Evolutionary conservation across 2,797 vertebrate species (phyloP), one percentile per base, ranked within the genome.

Genomic region (Myiothlypis chrysogaster): DNA sequence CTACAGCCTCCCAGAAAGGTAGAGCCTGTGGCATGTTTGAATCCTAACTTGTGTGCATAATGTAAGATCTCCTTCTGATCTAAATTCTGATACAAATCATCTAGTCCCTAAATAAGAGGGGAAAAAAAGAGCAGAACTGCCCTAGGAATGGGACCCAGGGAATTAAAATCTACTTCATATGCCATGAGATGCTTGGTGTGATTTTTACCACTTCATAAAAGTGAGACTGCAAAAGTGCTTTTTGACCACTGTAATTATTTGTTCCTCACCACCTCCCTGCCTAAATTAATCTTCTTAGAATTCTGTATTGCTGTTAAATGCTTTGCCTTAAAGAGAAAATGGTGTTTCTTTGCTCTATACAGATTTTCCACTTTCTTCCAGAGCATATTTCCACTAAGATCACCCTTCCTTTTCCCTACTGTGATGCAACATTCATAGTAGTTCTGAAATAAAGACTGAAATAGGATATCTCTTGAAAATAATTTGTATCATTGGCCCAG

Each of bases 261-360:
- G 25, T 4, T 60, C 11, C 30, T 6, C 10, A 21, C 2, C 12
- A 57, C 3, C 12, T 1, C 6, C 8, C 10, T 23, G 7, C 13
- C 50, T 1, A 1, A 70, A n/a, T 47, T 47, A 0, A 27, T 28
- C 18, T 22, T 61, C 86, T 87, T 28, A 65, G 37, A 14, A 47
- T 41, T 61, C 56, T 55, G 21, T 18, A 18, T 18, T 69, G 21
- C 49, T 41, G 25, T 24, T 46, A 69, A 60, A 17, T 22, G 14
- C 20, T 77, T 61, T 61, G 32, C 41, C 12, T 60, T 53, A 28
- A 35, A 53, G 66, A 57, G 9, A 75, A 70, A 10, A 18, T 70
- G 25, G 5, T 28, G 21, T 28, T 78, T 66, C 17, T 47, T 50
- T 20, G 7, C 53, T 43, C 27, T 75, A 1, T 44, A n/a, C 2